phyloP scores from a whole-genome alignment of 2,888 invertebrate species.

The Cheilosia scutellata region DNA sequence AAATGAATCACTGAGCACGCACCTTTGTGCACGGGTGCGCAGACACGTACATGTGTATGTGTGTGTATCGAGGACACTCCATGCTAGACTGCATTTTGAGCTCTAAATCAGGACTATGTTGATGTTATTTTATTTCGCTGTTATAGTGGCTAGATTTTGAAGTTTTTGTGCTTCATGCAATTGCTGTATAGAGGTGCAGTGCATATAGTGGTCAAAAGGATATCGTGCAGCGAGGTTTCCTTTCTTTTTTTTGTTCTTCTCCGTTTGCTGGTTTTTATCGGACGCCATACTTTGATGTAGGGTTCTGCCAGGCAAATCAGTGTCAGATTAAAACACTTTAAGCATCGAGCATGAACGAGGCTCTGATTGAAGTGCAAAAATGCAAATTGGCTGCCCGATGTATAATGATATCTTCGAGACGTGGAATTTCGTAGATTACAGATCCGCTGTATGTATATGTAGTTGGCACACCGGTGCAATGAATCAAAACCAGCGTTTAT shows the following conservation, averaged over 20 bases:
- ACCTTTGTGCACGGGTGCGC: constrained; percentile 69
- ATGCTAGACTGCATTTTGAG: constrained; percentile 27
- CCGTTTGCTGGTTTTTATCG: constrained; percentile 43
- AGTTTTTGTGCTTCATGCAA: constrained; percentile 44
- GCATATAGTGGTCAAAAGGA: constrained; percentile 15
- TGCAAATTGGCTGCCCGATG: constrained; percentile 70
- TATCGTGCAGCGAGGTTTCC: constrained; percentile 42
- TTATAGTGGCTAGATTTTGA: constrained; percentile 49
- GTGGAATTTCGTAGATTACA: constrained; percentile 66
- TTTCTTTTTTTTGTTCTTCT: constrained; percentile 39
- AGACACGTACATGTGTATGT: constrained; percentile 9
- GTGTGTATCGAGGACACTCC: constrained; percentile 24
- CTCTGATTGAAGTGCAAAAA: constrained; percentile 75
- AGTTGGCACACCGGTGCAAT: constrained; percentile 28
- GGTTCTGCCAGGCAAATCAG: constrained; percentile 66
- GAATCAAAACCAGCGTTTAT: constrained; percentile 57
- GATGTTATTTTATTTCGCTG: constrained; percentile 37
- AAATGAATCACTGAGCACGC: constrained; percentile 76
- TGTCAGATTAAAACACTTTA: constrained; percentile 75
- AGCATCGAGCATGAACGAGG: constrained; percentile 66
- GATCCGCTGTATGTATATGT: constrained; percentile 9
- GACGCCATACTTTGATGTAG: constrained; percentile 68
- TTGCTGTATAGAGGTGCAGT: background rate
- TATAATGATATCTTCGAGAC: constrained; percentile 69
- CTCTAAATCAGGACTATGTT: constrained; percentile 53